Percentiles rank a stretch among this genome's conserved stretches.
Conservation (phyloP, 1,140 invertebrate genomes). For the Gryon sp. region DNA sequence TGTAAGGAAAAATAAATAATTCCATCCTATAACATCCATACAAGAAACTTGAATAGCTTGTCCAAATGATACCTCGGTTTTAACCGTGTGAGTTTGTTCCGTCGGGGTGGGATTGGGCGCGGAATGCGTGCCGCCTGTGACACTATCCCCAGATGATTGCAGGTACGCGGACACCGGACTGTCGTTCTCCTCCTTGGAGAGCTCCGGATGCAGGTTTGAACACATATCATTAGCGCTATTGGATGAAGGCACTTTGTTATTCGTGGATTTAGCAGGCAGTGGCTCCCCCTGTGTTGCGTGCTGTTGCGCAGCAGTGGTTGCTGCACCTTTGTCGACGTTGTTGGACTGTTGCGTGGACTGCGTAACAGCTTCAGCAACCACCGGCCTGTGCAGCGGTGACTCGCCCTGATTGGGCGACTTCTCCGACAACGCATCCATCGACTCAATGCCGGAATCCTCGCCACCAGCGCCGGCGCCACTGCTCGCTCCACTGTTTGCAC, state of each 20-base stretch:
- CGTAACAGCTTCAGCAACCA: no score
- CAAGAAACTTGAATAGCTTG: no score
- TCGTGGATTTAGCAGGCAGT: constrained; percentile 68
- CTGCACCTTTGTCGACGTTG: neutral
- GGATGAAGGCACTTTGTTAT: constrained; percentile 80
- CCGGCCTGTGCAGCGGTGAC: constrained; percentile 79
- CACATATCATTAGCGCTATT: constrained; percentile 79
- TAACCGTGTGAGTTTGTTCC: no score
- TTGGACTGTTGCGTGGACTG: constrained; percentile 15
- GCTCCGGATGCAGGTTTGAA: constrained; percentile 76
- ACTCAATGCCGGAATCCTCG: constrained; percentile 95
- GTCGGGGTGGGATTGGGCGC: no score
- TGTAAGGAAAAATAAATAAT: no score
- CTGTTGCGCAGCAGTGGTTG: neutral
- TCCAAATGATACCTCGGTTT: no score
- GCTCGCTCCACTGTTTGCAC: constrained; percentile 78
- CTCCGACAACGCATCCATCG: constrained; percentile 94
- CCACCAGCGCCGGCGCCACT: constrained; percentile 81
- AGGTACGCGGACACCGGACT: constrained; percentile 17
- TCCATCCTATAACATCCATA: no score
- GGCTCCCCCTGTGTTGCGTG: constrained; percentile 51
- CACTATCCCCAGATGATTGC: no score
- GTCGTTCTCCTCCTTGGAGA: constrained; percentile 67
- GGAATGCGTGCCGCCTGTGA: no score
- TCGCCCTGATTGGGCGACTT: constrained; percentile 93